Base-by-base conservation (phyloP, 2,888 invertebrate species). In the Tinea semifulvella region DNA sequence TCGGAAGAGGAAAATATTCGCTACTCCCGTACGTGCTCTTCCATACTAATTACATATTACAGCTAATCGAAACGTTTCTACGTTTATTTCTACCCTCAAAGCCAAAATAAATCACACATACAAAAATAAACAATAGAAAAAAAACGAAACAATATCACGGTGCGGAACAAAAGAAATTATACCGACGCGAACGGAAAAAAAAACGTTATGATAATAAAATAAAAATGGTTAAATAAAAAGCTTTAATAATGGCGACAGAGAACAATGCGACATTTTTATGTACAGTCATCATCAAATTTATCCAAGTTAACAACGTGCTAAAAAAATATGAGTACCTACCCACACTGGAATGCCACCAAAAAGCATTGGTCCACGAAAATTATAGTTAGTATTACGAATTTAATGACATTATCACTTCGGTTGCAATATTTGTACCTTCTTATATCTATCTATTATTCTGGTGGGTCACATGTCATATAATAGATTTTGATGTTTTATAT, bases 1-100 rank as follows among this genome's bases (percentile, higher is more conserved):
- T 73, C 63, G 70, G 72, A 62, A 58, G 68, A 68, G 70, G 77
- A 77, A 75, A 74, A 67, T 68, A 61, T 55, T 64, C 69, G 77
- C 77, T 80, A 79, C 72, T 72, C 63, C 56, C 56, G 74, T 74
- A 77, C 80, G 80, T 80, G 80, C 76, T 63, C 63, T 62, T 65
- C 66, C 80, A 80, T 79, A 77, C 74, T 79, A 79, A 79, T 80
- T 79, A 80, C 76, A 79, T 80, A 80, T 79, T 79, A 79, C 70
- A 57, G 67, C 74, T 80, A 79, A 79, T 80, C 75, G 79, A 75
- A 74, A 75, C 76, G 77, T 73, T 71, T 72, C 70, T 71, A 75
- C 73, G 73, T 72, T 76, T 79, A 79, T 77, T 80, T 80, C 79
- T 79, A 77, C 74, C 65, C 68, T 57, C n/a, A 71, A 73, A 70